Conservation (phyloP, 1,140 invertebrate genomes). For the Drosophila obscura region DNA sequence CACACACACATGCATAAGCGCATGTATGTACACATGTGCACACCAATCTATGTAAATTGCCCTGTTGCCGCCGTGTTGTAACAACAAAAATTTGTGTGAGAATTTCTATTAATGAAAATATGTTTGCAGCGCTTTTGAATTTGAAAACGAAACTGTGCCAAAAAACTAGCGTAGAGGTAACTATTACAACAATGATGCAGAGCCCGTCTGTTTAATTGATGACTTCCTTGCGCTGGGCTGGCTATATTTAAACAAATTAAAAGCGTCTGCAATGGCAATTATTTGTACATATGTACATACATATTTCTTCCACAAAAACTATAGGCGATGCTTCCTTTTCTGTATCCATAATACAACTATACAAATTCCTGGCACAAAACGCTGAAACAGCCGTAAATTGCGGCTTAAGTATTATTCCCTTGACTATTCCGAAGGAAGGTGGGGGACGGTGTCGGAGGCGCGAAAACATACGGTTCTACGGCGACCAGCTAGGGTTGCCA, state of each 20-base stretch:
- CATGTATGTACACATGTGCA: slow-evolving; percentile 14
- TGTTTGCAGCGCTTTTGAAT: slow-evolving; percentile 45
- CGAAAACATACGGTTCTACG: slow-evolving; percentile 5
- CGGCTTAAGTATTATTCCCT: slow-evolving; percentile 38
- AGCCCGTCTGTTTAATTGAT: slow-evolving; percentile 66
- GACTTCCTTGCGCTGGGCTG: slow-evolving; percentile 59
- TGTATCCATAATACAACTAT: slow-evolving; percentile 30
- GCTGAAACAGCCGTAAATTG: slow-evolving; percentile 64
- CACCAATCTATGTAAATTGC: slow-evolving; percentile 59
- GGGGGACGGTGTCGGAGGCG: neutral
- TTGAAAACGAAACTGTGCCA: slow-evolving; percentile 70
- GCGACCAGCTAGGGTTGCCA: slow-evolving; percentile 53
- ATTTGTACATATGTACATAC: slow-evolving; percentile 4
- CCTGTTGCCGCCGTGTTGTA: slow-evolving; percentile 46
- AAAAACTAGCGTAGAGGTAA: slow-evolving; percentile 59
- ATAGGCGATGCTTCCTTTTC: slow-evolving; percentile 36
- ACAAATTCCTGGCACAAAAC: slow-evolving; percentile 60
- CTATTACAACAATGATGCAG: slow-evolving; percentile 59
- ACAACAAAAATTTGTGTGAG: slow-evolving; percentile 31
- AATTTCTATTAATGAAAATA: too few species aligned
- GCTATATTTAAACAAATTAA: slow-evolving; percentile 70
- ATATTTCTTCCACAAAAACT: slow-evolving; percentile 54
- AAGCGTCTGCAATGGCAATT: slow-evolving; percentile 66
- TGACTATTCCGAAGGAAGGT: neutral
- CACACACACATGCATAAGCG: slow-evolving; percentile 38